Evolutionary conservation across 2,797 vertebrate genomes (phyloP), one percentile per base, ranked within the genome.

Genomic region (Mastacembelus armatus): DNA sequence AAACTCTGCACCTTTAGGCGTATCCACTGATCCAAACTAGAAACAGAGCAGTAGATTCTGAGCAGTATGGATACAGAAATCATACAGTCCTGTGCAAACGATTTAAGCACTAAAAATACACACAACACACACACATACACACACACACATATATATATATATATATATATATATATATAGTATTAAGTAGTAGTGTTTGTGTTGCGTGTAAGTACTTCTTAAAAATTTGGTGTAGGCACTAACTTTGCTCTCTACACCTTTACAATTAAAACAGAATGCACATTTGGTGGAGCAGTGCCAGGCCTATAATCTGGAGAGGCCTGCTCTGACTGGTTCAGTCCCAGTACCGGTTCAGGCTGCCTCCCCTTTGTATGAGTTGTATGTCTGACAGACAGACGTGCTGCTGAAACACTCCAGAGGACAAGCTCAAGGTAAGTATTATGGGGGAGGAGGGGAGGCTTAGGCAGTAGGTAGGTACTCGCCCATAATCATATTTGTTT

Each of bases 341-440:
- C 51, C 62, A 52, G 42, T 69, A 39, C 43, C 18, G 63, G 54
- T 35, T 75, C 74, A 60, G 62, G 62, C 70, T 66, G 61, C 61
- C 32, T 81, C 80, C 77, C 55, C n/a, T 26, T 27, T 70, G 84
- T 84, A 78, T 81, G 86, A 81, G 85, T 61, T 71, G 10, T 32
- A 51, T 15, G 66, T 82, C 74, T 87, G 84, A 88, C 77, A 32
- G 81, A 55, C 83, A 80, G 73, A 45, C 54, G 2, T 44, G 72
- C 52, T 35, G 65, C 73, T 71, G 67, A 66, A 79, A 72, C 66
- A 71, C 80, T 72, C 10, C 65, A 80, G 57, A 85, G 85, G 85
- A 84, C 74, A 47, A 77, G 78, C 77, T 86, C 50, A 84, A 84
- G 78, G 82, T 82, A 86, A 80, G 76, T 32, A 49, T n/a, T n/a